Evolutionary conservation across 2,797 vertebrate species (phyloP).

Genomic region (Tolypeutes matacus): DNA sequence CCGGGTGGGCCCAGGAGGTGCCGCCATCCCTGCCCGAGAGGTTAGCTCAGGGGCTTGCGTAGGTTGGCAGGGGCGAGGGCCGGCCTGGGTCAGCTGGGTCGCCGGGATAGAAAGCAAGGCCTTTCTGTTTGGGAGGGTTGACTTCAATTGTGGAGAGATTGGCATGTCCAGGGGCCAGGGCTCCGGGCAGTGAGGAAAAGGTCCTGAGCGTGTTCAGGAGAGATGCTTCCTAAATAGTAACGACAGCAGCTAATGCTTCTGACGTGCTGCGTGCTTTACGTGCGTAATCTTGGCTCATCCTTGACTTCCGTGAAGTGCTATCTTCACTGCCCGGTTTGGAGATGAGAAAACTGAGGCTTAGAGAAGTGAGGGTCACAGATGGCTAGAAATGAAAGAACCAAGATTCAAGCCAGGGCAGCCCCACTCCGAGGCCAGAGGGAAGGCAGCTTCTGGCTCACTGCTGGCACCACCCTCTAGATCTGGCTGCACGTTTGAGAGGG

Average conservation of each 20-base stretch:
- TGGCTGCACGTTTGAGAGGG: not conserved
- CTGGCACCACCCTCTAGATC: not conserved
- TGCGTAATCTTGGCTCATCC: not conserved
- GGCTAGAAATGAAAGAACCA: not conserved
- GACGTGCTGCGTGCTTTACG: fast-evolving
- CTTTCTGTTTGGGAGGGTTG: not conserved
- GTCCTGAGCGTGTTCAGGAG: not conserved
- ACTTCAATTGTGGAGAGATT: not conserved
- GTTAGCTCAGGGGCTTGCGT: not conserved
- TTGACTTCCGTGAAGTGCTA: not conserved
- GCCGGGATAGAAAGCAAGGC: not conserved
- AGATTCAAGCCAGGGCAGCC: not conserved
- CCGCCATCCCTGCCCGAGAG: not conserved
- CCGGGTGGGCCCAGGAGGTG: not conserved
- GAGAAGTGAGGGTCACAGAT: not conserved
- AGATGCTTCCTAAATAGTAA: not conserved
- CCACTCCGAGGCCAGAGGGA: not conserved
- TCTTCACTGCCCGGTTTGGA: not conserved
- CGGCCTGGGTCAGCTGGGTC: not conserved
- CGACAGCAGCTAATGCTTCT: fast-evolving
- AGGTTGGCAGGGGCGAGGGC: not conserved
- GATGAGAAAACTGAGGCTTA: not conserved
- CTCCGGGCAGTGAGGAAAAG: not conserved
- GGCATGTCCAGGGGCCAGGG: not conserved
- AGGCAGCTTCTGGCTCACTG: fast-evolving